These are phyloP conservation scores for Fringilla coelebs DNA, from an alignment of 2,797 vertebrate genomes.

Conservation along the genomic window DNA sequence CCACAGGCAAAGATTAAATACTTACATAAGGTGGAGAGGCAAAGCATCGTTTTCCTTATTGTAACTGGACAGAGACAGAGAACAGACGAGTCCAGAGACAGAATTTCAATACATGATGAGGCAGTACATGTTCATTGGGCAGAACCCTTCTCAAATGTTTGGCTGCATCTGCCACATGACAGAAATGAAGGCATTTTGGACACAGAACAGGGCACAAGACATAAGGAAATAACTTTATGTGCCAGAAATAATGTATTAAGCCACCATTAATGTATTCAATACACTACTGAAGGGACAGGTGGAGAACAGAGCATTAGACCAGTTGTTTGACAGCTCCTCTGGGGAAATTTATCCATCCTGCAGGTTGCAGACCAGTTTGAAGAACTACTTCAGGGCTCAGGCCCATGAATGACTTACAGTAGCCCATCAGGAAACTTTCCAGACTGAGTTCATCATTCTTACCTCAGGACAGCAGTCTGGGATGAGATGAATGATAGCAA, in stretches of 20 bases:
- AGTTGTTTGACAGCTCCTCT: neutral
- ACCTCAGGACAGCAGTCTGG: neutral
- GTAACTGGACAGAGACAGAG: neutral
- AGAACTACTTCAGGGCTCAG: neutral
- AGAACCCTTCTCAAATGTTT: neutral
- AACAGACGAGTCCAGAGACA: neutral
- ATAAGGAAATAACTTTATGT: neutral
- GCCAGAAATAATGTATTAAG: neutral
- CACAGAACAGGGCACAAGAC: neutral
- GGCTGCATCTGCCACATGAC: neutral
- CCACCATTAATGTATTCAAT: neutral
- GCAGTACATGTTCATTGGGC: neutral
- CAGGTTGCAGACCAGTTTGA: neutral
- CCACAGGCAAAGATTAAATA: neutral
- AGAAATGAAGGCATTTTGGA: neutral
- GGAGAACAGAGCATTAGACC: neutral
- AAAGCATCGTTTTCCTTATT: neutral
- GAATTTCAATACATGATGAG: neutral
- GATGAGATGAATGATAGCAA: neutral
- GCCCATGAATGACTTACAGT: neutral
- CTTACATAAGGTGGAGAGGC: neutral
- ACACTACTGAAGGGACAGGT: neutral
- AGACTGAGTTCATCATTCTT: neutral
- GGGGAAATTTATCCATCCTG: neutral
- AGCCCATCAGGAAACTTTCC: neutral